Conservation (phyloP, 2,888 invertebrate species). For the Eledona agricola region DNA sequence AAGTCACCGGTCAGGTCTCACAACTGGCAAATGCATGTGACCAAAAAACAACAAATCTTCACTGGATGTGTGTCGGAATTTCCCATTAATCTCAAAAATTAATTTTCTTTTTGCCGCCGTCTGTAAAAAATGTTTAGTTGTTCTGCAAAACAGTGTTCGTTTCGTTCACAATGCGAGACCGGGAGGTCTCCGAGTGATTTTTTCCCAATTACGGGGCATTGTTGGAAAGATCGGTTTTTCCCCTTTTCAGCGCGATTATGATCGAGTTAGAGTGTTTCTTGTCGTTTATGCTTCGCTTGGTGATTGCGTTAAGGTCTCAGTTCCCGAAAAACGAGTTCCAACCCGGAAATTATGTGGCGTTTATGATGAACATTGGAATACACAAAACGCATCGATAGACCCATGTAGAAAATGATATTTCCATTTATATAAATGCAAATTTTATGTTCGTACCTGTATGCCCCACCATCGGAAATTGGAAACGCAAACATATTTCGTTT, state of each 20-base stretch:
- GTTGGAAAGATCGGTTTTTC: slow-evolving; percentile 21
- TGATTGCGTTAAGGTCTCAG: slow-evolving; percentile 17
- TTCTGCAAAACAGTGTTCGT: slow-evolving; percentile 20
- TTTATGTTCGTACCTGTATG: slow-evolving; percentile 32
- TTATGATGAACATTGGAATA: slow-evolving; percentile 36
- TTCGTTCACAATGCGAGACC: slow-evolving; percentile 23
- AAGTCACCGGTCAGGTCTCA: not conserved
- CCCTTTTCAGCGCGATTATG: no score
- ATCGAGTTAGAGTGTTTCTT: slow-evolving; percentile 2
- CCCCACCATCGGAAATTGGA: slow-evolving; percentile 43
- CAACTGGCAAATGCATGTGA: not conserved
- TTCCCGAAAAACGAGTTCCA: slow-evolving; percentile 25
- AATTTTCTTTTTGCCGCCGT: slow-evolving; percentile 23
- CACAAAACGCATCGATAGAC: slow-evolving; percentile 37
- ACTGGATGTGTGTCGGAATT: slow-evolving; percentile 22
- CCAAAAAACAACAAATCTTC: no score
- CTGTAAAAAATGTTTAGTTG: slow-evolving; percentile 23
- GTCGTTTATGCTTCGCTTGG: slow-evolving; percentile 3
- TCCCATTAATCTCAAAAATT: slow-evolving; percentile 29
- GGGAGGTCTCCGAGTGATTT: slow-evolving; percentile 28
- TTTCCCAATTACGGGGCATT: slow-evolving; percentile 24
- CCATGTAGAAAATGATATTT: slow-evolving; percentile 40
- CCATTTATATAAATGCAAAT: slow-evolving; percentile 46
- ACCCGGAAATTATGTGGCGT: slow-evolving; percentile 39
- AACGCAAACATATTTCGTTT: slow-evolving; percentile 40